Conservation (phyloP, 2,888 invertebrate genomes). For the Pristionchus mayeri region DNA sequence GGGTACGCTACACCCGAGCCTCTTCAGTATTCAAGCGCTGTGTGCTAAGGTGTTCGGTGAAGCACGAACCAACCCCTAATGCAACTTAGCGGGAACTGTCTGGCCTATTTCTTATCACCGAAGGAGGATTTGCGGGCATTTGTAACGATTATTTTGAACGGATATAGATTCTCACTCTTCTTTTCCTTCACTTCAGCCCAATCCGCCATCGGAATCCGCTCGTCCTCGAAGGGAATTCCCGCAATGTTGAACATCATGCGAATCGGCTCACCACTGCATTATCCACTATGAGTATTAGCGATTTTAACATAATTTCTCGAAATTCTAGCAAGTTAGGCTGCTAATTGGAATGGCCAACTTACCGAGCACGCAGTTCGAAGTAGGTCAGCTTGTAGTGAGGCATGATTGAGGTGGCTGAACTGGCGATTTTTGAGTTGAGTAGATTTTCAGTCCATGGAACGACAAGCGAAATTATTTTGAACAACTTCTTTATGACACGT, state of each 20-base stretch:
- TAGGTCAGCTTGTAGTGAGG: constrained; percentile 24
- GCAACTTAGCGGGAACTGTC: too few relatives aligned
- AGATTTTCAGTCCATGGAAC: too few relatives aligned
- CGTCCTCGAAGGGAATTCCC: constrained; percentile 19
- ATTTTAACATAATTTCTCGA: background rate
- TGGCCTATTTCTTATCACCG: too few relatives aligned
- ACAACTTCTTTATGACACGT: too few relatives aligned
- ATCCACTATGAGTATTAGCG: background rate
- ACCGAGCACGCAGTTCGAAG: constrained; percentile 34
- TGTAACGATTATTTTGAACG: too few relatives aligned
- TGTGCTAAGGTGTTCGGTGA: too few relatives aligned
- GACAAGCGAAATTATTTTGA: too few relatives aligned
- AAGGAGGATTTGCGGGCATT: too few relatives aligned
- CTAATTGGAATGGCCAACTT: background rate
- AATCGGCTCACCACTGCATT: constrained; percentile 24
- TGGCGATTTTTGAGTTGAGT: too few relatives aligned
- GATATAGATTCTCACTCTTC: background rate
- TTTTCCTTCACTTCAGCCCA: background rate
- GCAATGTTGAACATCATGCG: constrained; percentile 27
- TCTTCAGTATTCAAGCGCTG: too few relatives aligned
- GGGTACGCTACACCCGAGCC: too few relatives aligned
- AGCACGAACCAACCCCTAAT: too few relatives aligned
- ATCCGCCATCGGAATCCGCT: background rate
- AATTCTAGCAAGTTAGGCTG: background rate
- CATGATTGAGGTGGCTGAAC: background rate